Evolutionary conservation across 2,113 vertebrate species (phyloP).

Genomic region (Plestiodon gilberti): DNA sequence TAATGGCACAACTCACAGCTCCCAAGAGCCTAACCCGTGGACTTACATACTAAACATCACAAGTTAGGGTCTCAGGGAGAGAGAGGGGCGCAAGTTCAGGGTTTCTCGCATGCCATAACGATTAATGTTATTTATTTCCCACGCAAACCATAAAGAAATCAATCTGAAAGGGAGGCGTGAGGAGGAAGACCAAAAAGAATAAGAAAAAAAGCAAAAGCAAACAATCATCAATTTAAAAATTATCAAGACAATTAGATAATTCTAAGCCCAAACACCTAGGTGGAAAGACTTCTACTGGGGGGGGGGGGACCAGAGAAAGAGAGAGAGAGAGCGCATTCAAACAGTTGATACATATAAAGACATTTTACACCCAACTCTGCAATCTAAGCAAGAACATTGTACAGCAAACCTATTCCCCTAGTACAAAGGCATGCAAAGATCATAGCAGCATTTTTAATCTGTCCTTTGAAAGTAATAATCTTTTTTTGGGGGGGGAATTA

Average conservation of each 20-base stretch:
- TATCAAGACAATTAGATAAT: slow-evolving; percentile 56
- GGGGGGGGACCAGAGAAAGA: not conserved
- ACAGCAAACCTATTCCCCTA: slow-evolving; percentile 48
- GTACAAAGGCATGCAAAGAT: slow-evolving; percentile 63
- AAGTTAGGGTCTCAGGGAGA: slow-evolving; percentile 99
- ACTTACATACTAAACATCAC: slow-evolving; percentile 99
- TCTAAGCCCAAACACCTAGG: slow-evolving; percentile 72
- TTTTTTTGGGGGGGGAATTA: slow-evolving; percentile 27
- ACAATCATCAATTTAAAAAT: slow-evolving; percentile 8
- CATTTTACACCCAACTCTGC: slow-evolving; percentile 4
- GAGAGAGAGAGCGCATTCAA: slow-evolving; percentile 66
- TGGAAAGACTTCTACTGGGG: slow-evolving; percentile 64
- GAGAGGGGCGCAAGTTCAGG: slow-evolving; percentile 86
- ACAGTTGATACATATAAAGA: slow-evolving; percentile 33
- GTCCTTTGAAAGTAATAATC: slow-evolving; percentile 47
- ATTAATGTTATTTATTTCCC: not conserved
- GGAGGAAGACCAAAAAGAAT: slow-evolving; percentile 39
- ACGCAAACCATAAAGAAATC: not conserved
- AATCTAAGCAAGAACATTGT: slow-evolving; percentile 52
- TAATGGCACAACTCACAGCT: slow-evolving; percentile 94
- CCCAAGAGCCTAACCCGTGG: slow-evolving; percentile 99
- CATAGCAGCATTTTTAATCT: not conserved
- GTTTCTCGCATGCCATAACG: slow-evolving; percentile 62
- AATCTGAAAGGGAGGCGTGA: slow-evolving; percentile 45
- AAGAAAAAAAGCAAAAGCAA: not conserved